Evolutionary conservation across 2,888 invertebrate genomes (phyloP).

Genomic region (Zootermopsis nevadensis): DNA sequence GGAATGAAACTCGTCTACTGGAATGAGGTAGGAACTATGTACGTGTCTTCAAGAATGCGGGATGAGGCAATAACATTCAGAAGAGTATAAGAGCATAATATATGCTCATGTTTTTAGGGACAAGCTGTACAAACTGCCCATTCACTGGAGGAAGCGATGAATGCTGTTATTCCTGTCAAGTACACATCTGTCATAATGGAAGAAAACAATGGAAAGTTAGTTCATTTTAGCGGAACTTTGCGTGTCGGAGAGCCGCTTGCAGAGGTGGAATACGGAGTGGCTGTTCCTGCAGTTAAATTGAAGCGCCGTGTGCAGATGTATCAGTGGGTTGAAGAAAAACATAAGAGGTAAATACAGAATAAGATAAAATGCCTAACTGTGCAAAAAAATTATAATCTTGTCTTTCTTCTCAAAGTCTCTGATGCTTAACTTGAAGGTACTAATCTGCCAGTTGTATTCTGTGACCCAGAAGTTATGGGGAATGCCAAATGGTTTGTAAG

Average conservation of each 20-base stretch:
- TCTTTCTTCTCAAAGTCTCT: too few relatives aligned
- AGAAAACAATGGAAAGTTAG: slow-evolving; percentile 78
- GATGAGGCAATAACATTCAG: neutral
- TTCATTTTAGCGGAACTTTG: slow-evolving; percentile 82
- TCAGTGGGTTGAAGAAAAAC: slow-evolving; percentile 89
- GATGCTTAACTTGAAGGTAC: too few relatives aligned
- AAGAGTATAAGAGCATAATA: neutral
- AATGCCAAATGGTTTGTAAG: too few relatives aligned
- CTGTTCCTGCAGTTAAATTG: slow-evolving; percentile 85
- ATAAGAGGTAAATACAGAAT: slow-evolving; percentile 54
- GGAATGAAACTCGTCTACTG: slow-evolving; percentile 81
- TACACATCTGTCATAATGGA: slow-evolving; percentile 64
- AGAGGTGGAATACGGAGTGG: slow-evolving; percentile 87
- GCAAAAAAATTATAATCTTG: too few relatives aligned
- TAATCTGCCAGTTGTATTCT: too few relatives aligned
- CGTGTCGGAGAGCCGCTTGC: slow-evolving; percentile 83
- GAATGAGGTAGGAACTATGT: slow-evolving; percentile 77
- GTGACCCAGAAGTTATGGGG: too few relatives aligned
- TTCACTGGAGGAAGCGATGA: slow-evolving; percentile 82
- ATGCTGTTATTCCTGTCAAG: slow-evolving; percentile 68
- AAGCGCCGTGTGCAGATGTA: slow-evolving; percentile 91
- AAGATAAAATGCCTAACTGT: too few relatives aligned
- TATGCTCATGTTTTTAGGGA: slow-evolving; percentile 65
- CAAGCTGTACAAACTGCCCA: slow-evolving; percentile 83
- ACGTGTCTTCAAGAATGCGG: neutral